Evolutionary conservation across 1,140 invertebrate genomes (phyloP), one percentile per base, ranked within the genome.

Genomic region (Drosophila ercepeae): DNA sequence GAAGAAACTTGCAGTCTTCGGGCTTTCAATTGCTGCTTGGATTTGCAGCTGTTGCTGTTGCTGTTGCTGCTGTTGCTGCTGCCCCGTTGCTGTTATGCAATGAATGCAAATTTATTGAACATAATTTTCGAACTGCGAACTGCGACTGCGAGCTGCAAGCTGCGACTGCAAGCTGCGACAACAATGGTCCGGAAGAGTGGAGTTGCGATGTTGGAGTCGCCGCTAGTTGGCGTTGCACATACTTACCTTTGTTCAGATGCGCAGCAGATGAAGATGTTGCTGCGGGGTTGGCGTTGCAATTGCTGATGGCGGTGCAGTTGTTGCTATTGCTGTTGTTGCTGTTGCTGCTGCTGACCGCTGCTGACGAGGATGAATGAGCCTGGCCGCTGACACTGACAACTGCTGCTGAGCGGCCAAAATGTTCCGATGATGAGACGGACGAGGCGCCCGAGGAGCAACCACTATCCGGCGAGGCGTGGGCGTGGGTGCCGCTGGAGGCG

Each of bases 181-280:
- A 71, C 65, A 71, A 65, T 65, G 51, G 50, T 48, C 41, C 16
- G 39, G 41, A 25, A 21, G 34, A 55, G 36, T 19, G 29, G n/a
- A 49, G 58, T 25, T n/a, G 36, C 39, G 44, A 46, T n/a, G 32
- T 65, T 39, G 46, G 11, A 44, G 61, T 50, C 61, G 34, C 57
- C 61, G 44, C 55, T 41, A 49, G 42, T 63, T 65, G 61, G n/a
- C n/a, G n/a, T n/a, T n/a, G n/a, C 36, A 53, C 57, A 55, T 72
- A 86, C 57, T 51, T 72, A 86, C 82, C 81, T 84, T 84, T 82
- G 64, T 63, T 86, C 21, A 88, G 34, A 88, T 88, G 82, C 78
- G 83, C 78, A 82, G 46, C 59, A 86, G 63, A 55, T 89, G 82
- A 54, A 77, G 79, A 68, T 83, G 82, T 50, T 82, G 82, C 52